These are phyloP conservation scores for Periophthalmus magnuspinnatus DNA, from an alignment of 2,797 vertebrate species.

Conservation along the genomic window DNA sequence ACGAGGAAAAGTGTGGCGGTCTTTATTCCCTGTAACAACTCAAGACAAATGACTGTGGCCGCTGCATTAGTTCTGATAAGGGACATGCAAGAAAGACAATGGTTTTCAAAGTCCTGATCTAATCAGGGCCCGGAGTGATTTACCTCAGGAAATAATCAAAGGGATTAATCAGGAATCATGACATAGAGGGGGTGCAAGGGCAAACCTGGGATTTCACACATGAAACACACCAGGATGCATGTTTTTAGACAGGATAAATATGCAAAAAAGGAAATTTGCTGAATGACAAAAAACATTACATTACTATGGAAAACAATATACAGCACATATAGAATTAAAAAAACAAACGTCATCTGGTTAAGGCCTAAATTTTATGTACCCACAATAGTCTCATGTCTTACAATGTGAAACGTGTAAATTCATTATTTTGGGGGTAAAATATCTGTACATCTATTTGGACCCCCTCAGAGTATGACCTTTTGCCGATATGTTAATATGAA, in stretches of 20 bases:
- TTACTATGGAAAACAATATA: background rate
- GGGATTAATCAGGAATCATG: conserved; percentile 86
- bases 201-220: conserved; percentile 77
- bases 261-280: conserved; percentile 66
- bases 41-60: conserved; percentile 85
- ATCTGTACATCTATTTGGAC: background rate
- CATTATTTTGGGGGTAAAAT: background rate
- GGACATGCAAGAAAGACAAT: conserved; percentile 84
- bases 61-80: conserved; percentile 83
- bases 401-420: too few species aligned
- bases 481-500: too few species aligned
- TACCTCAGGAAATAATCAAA: conserved; percentile 90
- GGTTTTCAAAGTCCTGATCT: conserved; percentile 90
- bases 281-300: background rate
- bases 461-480: too few species aligned
- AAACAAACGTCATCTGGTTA: background rate
- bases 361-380: background rate
- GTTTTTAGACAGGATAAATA: background rate
- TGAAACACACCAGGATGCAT: conserved; percentile 87
- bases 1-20: conserved; percentile 81
- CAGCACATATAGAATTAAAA: background rate
- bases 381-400: background rate
- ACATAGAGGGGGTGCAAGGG: conserved; percentile 72
- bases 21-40: conserved; percentile 88
- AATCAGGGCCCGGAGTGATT: conserved; percentile 87